These are phyloP conservation scores for Mizuhopecten yessoensis DNA, from an alignment of 1,140 invertebrate species.

Conservation along the genomic window DNA sequence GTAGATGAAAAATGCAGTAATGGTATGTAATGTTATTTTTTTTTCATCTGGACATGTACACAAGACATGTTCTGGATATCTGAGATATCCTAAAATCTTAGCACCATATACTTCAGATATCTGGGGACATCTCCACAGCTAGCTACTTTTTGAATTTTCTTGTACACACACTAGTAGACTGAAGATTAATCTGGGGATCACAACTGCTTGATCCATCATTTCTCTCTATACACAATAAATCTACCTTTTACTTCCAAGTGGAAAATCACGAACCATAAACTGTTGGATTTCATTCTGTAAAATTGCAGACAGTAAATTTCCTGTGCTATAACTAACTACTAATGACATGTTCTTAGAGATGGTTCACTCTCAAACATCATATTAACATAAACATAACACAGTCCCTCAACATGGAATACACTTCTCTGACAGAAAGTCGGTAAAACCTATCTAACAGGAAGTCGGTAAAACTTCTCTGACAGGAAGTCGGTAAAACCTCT, in stretches of 20 bases:
- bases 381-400: conserved; percentile 12
- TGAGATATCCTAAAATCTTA: no score
- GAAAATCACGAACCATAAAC: not conserved
- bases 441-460: not conserved
- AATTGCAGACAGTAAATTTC: conserved; percentile 10
- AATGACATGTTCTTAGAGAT: not conserved
- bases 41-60: no score
- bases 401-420: not conserved
- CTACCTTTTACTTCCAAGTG: not conserved
- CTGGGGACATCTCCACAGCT: no score
- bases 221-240: not conserved
- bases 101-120: no score
- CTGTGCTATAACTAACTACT: not conserved
- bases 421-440: not conserved
- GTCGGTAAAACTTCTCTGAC: not conserved
- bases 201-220: not conserved
- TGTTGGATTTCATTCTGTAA: conserved; percentile 7
- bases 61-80: no score
- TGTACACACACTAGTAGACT: no score
- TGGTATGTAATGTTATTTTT: no score
- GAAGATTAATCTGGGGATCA: not conserved
- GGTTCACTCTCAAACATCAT: not conserved
- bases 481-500: not conserved
- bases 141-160: no score
- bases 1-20: no score